These are phyloP conservation scores for Channa maculata DNA, from an alignment of 2,113 vertebrate species.

Conservation along the genomic window DNA sequence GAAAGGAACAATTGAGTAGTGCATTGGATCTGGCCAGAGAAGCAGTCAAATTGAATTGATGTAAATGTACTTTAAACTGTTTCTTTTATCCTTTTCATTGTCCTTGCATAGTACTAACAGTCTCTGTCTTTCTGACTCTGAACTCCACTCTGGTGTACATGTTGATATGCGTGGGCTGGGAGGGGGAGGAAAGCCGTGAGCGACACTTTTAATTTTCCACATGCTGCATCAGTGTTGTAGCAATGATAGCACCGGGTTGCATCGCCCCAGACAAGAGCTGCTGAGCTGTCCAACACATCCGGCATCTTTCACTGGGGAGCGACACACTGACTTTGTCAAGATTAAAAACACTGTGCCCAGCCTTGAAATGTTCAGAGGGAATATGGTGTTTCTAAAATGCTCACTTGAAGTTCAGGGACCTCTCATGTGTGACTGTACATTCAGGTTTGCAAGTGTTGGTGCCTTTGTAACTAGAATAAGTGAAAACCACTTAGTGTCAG, in stretches of 20 bases:
- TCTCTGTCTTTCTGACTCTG: not conserved
- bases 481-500: not conserved
- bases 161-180: conserved; percentile 25
- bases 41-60: not conserved
- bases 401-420: not conserved
- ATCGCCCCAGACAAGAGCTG: conserved; percentile 41
- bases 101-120: not conserved
- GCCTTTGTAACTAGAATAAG: not conserved
- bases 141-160: conserved; percentile 15
- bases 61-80: conserved; percentile 15
- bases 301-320: conserved; percentile 40
- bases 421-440: not conserved
- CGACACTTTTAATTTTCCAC: conserved; percentile 79
- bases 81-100: not conserved
- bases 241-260: conserved; percentile 47
- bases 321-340: conserved; percentile 42
- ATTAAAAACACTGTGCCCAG: conserved; percentile 23
- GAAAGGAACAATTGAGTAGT: conserved; percentile 7
- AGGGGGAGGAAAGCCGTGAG: conserved; percentile 56
- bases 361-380: conserved; percentile 8
- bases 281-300: conserved; percentile 58
- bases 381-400: conserved; percentile 3
- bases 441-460: not conserved
- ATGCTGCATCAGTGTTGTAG: conserved; percentile 69
- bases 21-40: conserved; percentile 28